phyloP scores from a whole-genome alignment of 2,113 vertebrate species.

The Sitta europaea region DNA sequence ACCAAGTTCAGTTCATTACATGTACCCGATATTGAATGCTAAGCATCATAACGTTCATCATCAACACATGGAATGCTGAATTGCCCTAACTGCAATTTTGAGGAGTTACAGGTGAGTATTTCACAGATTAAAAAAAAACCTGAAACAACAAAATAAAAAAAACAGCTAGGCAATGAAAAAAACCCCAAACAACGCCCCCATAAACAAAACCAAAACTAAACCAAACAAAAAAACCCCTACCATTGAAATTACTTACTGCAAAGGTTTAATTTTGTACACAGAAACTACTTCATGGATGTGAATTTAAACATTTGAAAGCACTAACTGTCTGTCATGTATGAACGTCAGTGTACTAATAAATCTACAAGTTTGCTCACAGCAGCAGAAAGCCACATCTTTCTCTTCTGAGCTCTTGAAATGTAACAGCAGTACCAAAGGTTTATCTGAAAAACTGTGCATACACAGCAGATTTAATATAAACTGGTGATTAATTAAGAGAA shows the following conservation, averaged over 20 bases:
- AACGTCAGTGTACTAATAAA: background rate
- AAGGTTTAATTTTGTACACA: background rate
- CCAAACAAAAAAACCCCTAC: background rate
- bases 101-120: background rate
- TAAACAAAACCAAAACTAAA: background rate
- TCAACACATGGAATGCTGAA: background rate
- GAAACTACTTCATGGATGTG: background rate
- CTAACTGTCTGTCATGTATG: rapidly evolving
- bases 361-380: background rate
- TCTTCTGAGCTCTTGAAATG: background rate
- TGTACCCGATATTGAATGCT: background rate
- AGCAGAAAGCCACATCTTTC: background rate
- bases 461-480: background rate
- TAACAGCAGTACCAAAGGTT: background rate
- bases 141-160: background rate
- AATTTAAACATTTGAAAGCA: background rate
- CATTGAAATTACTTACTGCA: background rate
- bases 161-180: rapidly evolving
- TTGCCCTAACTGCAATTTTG: background rate
- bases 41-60: background rate
- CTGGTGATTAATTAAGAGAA: background rate
- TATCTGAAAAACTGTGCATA: background rate
- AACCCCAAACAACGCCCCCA: too few species aligned
- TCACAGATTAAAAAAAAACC: background rate
- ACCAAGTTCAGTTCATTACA: background rate